Evolutionary conservation across 2,888 invertebrate genomes (phyloP).

Genomic region (Xanthorhoe spadicearia): DNA sequence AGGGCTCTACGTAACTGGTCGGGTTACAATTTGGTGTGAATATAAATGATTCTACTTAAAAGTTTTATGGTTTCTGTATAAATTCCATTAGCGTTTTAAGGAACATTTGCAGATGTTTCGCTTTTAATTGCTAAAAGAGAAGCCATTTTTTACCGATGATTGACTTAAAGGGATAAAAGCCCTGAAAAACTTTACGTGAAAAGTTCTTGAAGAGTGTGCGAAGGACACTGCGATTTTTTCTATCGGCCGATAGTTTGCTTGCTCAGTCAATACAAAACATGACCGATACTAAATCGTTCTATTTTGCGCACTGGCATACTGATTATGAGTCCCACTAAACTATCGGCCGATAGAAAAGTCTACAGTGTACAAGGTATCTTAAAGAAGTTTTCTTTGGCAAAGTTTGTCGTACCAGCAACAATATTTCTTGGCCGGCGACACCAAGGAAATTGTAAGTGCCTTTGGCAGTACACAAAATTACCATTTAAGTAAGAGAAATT

Average conservation of each 20-base stretch:
- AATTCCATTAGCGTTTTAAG: constrained; percentile 77
- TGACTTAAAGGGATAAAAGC: neutral
- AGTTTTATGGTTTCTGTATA: constrained; percentile 78
- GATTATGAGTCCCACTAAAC: too few relatives aligned
- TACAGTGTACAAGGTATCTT: neutral
- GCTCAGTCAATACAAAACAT: too few relatives aligned
- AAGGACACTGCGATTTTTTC: too few relatives aligned
- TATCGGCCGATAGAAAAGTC: too few relatives aligned
- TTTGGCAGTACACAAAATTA: constrained; percentile 28
- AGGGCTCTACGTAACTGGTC: constrained; percentile 55
- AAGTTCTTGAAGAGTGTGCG: too few relatives aligned
- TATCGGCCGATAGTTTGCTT: too few relatives aligned
- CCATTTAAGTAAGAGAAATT: constrained; percentile 17
- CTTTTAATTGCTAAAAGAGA: constrained; percentile 40
- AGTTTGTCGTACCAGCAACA: constrained; percentile 13
- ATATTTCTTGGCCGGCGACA: constrained; percentile 17
- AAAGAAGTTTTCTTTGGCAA: constrained; percentile 19
- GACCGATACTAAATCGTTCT: too few relatives aligned
- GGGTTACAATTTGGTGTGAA: constrained; percentile 64
- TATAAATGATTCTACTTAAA: constrained; percentile 79
- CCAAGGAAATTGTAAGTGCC: constrained; percentile 25
- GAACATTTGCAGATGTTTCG: constrained; percentile 74
- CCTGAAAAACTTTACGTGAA: too few relatives aligned
- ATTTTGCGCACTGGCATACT: too few relatives aligned
- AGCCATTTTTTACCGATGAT: constrained; percentile 4